phyloP scores from a whole-genome alignment of 2,888 invertebrate species.

The Aphelenchoides bicaudatus region DNA sequence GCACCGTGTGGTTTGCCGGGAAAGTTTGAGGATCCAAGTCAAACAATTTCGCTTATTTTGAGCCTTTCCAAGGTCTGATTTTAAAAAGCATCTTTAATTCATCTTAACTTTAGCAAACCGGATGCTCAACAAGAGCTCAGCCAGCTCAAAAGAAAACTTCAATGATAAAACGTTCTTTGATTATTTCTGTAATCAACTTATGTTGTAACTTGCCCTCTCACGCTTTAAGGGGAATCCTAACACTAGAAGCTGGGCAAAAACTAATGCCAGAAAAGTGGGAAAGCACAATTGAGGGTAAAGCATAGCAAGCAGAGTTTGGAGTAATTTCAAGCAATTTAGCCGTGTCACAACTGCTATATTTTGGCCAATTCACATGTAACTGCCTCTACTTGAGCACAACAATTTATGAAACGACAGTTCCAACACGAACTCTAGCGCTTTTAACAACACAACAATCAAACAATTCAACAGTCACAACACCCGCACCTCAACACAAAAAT shows the following conservation, averaged over 20 bases:
- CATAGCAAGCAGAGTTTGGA: not conserved
- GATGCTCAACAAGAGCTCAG: not conserved
- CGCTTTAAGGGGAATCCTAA: conserved; percentile 43
- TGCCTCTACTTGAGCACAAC: conserved; percentile 56
- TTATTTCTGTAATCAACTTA: conserved; percentile 52
- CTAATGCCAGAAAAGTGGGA: conserved; percentile 28
- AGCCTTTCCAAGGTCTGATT: conserved; percentile 30
- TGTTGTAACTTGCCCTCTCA: conserved; percentile 53
- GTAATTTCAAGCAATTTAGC: conserved; percentile 26
- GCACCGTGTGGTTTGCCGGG: conserved; percentile 33
- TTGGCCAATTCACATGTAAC: conserved; percentile 57
- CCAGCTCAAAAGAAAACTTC: conserved; percentile 29
- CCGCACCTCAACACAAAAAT: conserved; percentile 5
- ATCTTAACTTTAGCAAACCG: not conserved
- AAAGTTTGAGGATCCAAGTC: not conserved
- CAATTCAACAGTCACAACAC: conserved; percentile 4
- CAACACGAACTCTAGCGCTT: conserved; percentile 16
- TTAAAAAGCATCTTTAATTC: not conserved
- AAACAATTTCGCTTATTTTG: conserved; percentile 28
- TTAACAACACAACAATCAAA: conserved; percentile 18
- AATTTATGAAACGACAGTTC: conserved; percentile 53
- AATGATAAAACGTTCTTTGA: conserved; percentile 47
- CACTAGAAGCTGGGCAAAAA: conserved; percentile 37
- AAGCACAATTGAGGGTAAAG: conserved; percentile 25
- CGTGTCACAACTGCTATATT: conserved; percentile 53